phyloP scores from a whole-genome alignment of 2,888 invertebrate species.

The Fragum fragum region DNA sequence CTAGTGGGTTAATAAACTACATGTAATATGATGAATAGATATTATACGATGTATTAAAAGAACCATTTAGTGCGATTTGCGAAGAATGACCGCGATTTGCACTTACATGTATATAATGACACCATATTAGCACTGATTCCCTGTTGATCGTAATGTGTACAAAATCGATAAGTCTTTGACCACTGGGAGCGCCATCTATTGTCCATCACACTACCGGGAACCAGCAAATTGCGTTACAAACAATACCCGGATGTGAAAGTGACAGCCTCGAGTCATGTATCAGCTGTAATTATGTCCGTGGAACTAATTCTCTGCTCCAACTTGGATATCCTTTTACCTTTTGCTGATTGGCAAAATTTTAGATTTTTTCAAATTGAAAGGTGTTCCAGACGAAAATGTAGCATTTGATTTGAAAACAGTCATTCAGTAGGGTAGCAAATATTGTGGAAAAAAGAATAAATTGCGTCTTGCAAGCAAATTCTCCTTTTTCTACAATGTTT shows the following conservation, averaged over 20 bases:
- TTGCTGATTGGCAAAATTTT: too few relatives aligned
- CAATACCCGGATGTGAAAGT: constrained; percentile 23
- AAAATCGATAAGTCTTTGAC: constrained; percentile 15
- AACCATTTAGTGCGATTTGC: too few relatives aligned
- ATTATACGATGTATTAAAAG: too few relatives aligned
- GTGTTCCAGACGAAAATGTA: too few relatives aligned
- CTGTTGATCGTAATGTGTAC: neutral
- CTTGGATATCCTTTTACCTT: neutral
- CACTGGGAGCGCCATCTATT: constrained; percentile 1
- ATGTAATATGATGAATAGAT: too few relatives aligned
- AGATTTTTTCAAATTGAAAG: too few relatives aligned
- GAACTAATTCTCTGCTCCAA: neutral
- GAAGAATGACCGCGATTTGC: neutral
- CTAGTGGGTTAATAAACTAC: too few relatives aligned
- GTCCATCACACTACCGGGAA: neutral
- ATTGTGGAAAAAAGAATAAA: too few relatives aligned
- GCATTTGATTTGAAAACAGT: too few relatives aligned
- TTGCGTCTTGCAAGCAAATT: too few relatives aligned
- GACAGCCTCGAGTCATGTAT: constrained; percentile 10
- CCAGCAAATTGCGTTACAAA: constrained; percentile 14
- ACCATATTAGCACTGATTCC: constrained; percentile 6
- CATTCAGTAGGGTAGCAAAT: too few relatives aligned
- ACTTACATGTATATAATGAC: neutral
- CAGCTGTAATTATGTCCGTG: constrained; percentile 17
- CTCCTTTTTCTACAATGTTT: too few relatives aligned